Percentiles rank a stretch among this genome's conserved stretches.
These are phyloP conservation scores for Ceratina calcarata DNA, from an alignment of 1,140 invertebrate species.

Conservation along the genomic window DNA sequence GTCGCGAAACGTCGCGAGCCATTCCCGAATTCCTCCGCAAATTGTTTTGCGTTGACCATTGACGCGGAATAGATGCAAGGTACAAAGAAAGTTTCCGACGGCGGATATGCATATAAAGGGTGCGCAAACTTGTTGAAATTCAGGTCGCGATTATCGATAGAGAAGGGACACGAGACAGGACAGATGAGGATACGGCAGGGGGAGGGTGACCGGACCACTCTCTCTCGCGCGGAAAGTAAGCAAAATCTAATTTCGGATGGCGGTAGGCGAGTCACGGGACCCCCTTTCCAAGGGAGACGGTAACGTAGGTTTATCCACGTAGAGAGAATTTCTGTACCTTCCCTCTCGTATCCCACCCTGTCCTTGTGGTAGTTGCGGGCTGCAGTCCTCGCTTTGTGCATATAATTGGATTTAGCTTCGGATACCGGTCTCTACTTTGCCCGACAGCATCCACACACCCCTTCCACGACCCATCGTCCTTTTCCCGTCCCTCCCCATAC, in stretches of 20 bases:
- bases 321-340: conserved; percentile 47
- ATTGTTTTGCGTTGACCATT: conserved; percentile 34
- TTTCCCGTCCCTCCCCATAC: not conserved
- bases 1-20: not conserved
- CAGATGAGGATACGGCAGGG: conserved; percentile 1
- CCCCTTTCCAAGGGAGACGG: conserved; percentile 36
- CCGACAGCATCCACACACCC: conserved; percentile 20
- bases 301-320: conserved; percentile 57
- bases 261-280: conserved; percentile 48
- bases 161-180: not conserved
- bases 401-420: conserved; percentile 72
- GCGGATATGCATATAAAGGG: conserved; percentile 42
- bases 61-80: conserved; percentile 1
- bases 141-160: conserved; percentile 45
- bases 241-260: conserved; percentile 55
- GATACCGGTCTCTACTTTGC: conserved; percentile 54
- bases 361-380: conserved; percentile 63
- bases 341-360: conserved; percentile 51
- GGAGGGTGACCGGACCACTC: conserved; percentile 8
- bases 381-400: conserved; percentile 67
- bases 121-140: conserved; percentile 38
- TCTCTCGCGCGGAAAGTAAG: conserved; percentile 34
- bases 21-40: conserved; percentile 37
- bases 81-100: conserved; percentile 19
- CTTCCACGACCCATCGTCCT: conserved; percentile 18